Conservation (phyloP, 2,113 vertebrate genomes). For the Forbesichthys agassizii region DNA sequence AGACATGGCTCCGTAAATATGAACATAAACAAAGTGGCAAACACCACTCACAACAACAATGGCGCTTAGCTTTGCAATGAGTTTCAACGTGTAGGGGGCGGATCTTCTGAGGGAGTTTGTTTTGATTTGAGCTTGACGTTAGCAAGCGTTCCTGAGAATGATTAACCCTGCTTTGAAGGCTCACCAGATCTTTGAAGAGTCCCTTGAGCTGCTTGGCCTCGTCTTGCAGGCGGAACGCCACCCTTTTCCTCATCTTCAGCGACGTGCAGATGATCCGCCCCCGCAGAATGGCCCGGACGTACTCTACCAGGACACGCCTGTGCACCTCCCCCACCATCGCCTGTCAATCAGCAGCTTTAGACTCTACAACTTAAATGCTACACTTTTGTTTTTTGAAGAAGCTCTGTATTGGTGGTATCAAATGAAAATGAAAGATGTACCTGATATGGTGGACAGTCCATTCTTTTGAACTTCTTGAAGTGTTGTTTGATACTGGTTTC, state of each 20-base stretch:
- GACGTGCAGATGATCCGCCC: constrained; percentile 85
- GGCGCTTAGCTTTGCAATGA: not conserved
- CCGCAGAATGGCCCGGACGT: constrained; percentile 85
- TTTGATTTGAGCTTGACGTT: too few relatives aligned
- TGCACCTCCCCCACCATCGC: constrained; percentile 85
- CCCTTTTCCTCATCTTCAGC: constrained; percentile 83
- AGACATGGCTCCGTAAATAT: too few relatives aligned
- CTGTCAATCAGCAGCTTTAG: constrained; percentile 55
- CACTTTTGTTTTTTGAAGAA: not conserved
- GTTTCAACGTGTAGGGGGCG: too few relatives aligned
- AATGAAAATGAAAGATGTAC: constrained; percentile 55
- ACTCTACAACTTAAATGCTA: not conserved
- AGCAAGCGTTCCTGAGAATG: too few relatives aligned
- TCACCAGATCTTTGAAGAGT: constrained; percentile 89
- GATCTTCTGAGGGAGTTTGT: too few relatives aligned
- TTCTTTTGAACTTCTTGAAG: constrained; percentile 81
- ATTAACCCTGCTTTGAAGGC: constrained; percentile 20
- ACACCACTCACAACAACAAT: too few relatives aligned
- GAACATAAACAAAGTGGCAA: too few relatives aligned
- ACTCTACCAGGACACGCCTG: constrained; percentile 83
- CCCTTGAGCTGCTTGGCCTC: constrained; percentile 86
- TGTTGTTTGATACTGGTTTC: constrained; percentile 81
- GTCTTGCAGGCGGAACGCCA: constrained; percentile 83
- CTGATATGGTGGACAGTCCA: constrained; percentile 88
- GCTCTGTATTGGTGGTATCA: not conserved